Evolutionary conservation across 2,113 vertebrate species (phyloP).

Genomic region (Phocoena phocoena): DNA sequence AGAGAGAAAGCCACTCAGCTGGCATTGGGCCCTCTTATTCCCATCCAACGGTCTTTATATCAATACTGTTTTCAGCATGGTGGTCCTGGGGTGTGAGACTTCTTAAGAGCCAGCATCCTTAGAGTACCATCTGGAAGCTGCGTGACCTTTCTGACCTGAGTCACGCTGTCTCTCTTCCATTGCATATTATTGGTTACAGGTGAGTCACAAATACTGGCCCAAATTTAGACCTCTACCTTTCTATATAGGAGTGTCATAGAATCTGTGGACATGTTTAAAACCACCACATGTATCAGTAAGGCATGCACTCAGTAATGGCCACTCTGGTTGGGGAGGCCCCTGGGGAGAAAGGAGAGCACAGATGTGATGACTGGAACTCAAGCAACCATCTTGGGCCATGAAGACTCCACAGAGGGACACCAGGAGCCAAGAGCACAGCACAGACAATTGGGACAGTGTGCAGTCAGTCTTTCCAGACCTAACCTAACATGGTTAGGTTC

Average conservation of each 20-base stretch:
- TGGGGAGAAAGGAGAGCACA: not conserved
- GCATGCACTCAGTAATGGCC: not conserved
- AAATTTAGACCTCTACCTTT: not conserved
- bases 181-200: not conserved
- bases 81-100: not conserved
- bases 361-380: not conserved
- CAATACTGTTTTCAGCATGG: not conserved
- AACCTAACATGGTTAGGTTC: not conserved
- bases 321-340: not conserved
- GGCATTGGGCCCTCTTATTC: not conserved
- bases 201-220: not conserved
- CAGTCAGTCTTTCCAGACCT: not conserved
- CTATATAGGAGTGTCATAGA: not conserved
- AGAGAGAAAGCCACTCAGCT: not conserved
- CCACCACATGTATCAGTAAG: not conserved
- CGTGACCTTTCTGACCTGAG: not conserved
- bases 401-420: not conserved
- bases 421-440: not conserved
- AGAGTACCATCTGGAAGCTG: not conserved
- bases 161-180: not conserved
- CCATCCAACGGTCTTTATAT: not conserved
- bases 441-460: not conserved
- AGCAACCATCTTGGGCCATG: not conserved
- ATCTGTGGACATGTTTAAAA: not conserved
- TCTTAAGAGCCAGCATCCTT: not conserved